A percentile compares a stretch with the other conserved stretches of the same genome.
These are phyloP conservation scores for Mythimna lalbum DNA, from an alignment of 2,888 invertebrate species.

Conservation along the genomic window DNA sequence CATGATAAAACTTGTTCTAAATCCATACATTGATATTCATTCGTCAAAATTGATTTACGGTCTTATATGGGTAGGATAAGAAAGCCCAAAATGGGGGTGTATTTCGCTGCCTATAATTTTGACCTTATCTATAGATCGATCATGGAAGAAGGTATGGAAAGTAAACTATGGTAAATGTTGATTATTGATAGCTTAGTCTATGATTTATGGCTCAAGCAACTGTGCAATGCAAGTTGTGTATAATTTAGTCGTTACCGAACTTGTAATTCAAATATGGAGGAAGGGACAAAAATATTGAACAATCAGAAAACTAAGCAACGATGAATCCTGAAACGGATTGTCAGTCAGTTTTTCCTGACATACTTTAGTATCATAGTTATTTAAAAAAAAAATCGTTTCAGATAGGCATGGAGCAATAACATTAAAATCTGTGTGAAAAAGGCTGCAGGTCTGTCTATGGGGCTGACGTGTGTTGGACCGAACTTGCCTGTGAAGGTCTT, in stretches of 20 bases:
- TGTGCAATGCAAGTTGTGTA: not conserved
- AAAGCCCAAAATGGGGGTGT: constrained; percentile 10
- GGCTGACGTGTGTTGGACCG: too few species aligned
- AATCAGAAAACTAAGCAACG: constrained; percentile 1
- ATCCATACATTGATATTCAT: constrained; percentile 53
- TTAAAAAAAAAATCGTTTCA: too few species aligned
- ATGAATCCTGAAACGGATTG: not conserved
- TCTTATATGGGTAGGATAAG: not conserved
- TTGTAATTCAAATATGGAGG: not conserved
- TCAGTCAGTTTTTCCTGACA: too few species aligned
- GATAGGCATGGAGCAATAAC: too few species aligned
- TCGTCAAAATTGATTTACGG: constrained; percentile 46
- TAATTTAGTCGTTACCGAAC: not conserved
- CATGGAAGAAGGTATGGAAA: constrained; percentile 9
- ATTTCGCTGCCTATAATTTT: constrained; percentile 21
- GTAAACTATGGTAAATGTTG: constrained; percentile 2
- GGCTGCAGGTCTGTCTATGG: too few species aligned
- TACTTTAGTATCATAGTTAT: too few species aligned
- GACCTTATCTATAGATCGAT: constrained; percentile 27
- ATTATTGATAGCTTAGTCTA: not conserved
- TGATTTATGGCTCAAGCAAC: constrained; percentile 17
- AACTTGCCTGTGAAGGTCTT: too few species aligned
- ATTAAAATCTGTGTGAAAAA: too few species aligned
- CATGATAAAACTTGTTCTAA: constrained; percentile 49
- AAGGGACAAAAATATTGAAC: constrained; percentile 1